These are phyloP conservation scores for Daphoenositta chrysoptera DNA, from an alignment of 2,113 vertebrate species.

Conservation along the genomic window DNA sequence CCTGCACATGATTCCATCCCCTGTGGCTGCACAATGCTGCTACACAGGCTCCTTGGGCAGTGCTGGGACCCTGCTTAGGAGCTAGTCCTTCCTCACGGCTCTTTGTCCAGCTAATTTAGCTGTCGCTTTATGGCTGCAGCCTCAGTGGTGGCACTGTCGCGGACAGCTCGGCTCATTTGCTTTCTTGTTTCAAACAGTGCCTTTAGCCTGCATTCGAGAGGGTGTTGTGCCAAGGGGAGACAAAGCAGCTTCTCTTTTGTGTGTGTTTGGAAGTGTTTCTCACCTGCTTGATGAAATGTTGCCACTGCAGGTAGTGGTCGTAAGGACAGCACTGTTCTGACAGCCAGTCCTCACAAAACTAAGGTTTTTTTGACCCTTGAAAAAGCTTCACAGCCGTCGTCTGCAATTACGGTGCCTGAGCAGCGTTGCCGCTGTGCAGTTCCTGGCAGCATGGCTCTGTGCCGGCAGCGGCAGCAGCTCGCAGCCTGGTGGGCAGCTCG, in stretches of 20 bases:
- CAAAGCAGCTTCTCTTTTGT: neutral
- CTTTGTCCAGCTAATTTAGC: neutral
- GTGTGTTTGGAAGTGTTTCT: neutral
- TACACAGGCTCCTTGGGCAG: conserved; percentile 13
- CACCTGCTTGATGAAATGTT: conserved; percentile 14
- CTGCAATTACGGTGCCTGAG: neutral
- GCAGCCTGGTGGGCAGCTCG: neutral
- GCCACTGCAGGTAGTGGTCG: neutral
- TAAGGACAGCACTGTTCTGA: neutral
- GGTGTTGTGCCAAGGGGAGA: neutral
- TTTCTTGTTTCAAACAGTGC: neutral
- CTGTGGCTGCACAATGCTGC: neutral
- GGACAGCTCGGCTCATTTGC: neutral
- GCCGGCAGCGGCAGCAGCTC: fast-evolving
- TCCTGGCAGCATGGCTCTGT: neutral
- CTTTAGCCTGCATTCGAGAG: neutral
- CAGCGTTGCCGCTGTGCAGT: neutral
- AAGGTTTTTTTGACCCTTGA: neutral
- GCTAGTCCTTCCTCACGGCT: neutral
- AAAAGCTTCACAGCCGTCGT: neutral
- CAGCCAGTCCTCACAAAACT: neutral
- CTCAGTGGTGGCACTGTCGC: neutral
- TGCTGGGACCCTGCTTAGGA: neutral
- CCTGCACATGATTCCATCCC: neutral
- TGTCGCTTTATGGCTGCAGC: neutral